A percentile compares a stretch with the other conserved stretches of the same genome.
phyloP scores from a whole-genome alignment of 1,140 invertebrate species.

The Drosophila parvula region DNA sequence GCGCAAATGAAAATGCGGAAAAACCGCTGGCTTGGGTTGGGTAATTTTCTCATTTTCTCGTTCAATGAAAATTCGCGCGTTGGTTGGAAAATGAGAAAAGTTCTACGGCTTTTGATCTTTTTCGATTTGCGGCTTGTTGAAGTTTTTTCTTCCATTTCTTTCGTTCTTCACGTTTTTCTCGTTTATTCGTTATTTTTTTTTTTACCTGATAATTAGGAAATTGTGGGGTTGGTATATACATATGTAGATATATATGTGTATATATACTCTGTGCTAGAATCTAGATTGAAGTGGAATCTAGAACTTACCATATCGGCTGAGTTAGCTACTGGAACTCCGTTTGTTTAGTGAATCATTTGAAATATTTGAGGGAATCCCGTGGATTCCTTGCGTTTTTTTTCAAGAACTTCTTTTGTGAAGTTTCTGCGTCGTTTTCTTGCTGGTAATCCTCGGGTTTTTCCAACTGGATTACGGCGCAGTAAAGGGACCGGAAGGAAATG shows the following conservation, averaged over 20 bases:
- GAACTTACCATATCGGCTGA: constrained; percentile 36
- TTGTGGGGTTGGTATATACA: not conserved
- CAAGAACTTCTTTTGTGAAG: not conserved
- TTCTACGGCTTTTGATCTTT: constrained; percentile 70
- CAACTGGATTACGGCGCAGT: constrained; percentile 50
- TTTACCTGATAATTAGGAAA: constrained; percentile 7
- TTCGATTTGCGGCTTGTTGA: constrained; percentile 37
- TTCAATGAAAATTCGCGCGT: constrained; percentile 74
- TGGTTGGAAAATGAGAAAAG: constrained; percentile 70
- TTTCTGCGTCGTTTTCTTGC: too few relatives aligned
- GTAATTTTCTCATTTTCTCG: constrained; percentile 81
- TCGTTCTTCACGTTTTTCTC: not conserved
- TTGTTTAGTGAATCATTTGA: constrained; percentile 11
- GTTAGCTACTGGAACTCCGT: constrained; percentile 9
- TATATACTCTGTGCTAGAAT: constrained; percentile 6
- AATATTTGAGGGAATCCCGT: constrained; percentile 3
- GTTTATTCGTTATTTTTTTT: not conserved
- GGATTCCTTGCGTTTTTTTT: not conserved
- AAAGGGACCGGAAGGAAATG: constrained; percentile 77
- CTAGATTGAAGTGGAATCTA: constrained; percentile 8
- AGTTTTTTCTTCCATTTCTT: constrained; percentile 23
- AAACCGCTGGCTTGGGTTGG: constrained; percentile 45
- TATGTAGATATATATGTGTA: not conserved
- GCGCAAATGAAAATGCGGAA: constrained; percentile 44
- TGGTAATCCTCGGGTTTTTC: constrained; percentile 30